Conservation (phyloP, 2,888 invertebrate genomes). For the Drosophila austrosaltans region DNA sequence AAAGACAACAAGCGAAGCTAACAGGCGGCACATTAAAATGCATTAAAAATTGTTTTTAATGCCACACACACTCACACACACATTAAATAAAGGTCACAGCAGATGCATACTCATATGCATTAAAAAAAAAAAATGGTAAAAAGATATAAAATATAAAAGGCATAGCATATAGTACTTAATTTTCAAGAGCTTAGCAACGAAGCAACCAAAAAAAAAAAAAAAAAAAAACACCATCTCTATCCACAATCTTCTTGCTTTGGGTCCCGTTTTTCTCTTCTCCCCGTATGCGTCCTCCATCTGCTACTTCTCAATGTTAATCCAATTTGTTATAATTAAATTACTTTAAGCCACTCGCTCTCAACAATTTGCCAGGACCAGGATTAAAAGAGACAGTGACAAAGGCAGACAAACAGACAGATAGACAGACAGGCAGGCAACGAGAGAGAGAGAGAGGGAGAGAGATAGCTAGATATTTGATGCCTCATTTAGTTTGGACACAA, state of each 20-base stretch:
- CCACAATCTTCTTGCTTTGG: neutral
- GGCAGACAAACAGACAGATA: neutral
- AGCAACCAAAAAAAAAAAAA: neutral
- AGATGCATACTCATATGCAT: constrained; percentile 17
- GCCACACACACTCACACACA: constrained; percentile 19
- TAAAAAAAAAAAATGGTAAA: neutral
- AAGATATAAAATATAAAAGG: constrained; percentile 15
- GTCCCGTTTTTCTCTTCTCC: neutral
- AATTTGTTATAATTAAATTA: constrained; percentile 74
- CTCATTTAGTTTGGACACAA: constrained; percentile 4
- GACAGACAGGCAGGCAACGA: neutral
- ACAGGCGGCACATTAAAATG: constrained; percentile 55
- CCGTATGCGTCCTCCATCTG: neutral
- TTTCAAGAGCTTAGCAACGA: constrained; percentile 11
- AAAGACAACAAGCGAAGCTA: constrained; percentile 51
- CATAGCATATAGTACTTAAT: constrained; percentile 7
- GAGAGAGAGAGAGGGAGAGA: neutral
- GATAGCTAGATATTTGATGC: constrained; percentile 12
- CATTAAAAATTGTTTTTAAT: constrained; percentile 67
- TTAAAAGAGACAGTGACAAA: constrained; percentile 7
- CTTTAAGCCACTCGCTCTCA: constrained; percentile 63
- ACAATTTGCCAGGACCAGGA: constrained; percentile 25
- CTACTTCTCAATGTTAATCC: constrained; percentile 52
- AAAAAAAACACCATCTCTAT: neutral
- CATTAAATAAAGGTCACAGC: constrained; percentile 46